phyloP scores from a whole-genome alignment of 2,888 invertebrate genomes.

The Monochamus alternatus region DNA sequence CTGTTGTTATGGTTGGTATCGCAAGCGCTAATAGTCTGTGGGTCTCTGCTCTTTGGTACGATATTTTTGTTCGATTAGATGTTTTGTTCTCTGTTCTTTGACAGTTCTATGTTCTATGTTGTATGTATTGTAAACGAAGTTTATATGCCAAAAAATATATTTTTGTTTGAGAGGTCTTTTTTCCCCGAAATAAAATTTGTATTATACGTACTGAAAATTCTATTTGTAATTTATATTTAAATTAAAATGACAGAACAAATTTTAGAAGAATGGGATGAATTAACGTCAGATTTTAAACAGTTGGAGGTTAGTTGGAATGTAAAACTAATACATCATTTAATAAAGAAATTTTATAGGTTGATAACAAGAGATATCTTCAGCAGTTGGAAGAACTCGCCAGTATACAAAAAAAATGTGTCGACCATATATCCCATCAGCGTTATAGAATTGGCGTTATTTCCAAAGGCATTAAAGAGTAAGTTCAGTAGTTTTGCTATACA shows the following conservation, averaged over 20 bases:
- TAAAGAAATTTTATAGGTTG: conserved; percentile 72
- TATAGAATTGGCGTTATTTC: conserved; percentile 90
- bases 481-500: conserved; percentile 42
- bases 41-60: no score
- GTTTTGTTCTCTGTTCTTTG: no score
- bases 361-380: conserved; percentile 88
- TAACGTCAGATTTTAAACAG: conserved; percentile 83
- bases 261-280: conserved; percentile 83
- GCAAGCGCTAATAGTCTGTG: no score
- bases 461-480: conserved; percentile 87
- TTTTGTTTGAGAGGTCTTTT: no score
- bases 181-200: background rate
- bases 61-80: no score
- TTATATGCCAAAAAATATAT: no score
- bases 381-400: conserved; percentile 89
- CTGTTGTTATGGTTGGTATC: no score
- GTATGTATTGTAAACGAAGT: no score
- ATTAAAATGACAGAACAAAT: conserved; percentile 61
- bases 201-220: background rate
- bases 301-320: conserved; percentile 79
- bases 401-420: conserved; percentile 89
- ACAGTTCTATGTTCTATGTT: no score
- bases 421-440: conserved; percentile 92
- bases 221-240: conserved; percentile 14
- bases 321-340: conserved; percentile 9